phyloP scores from a whole-genome alignment of 2,113 vertebrate genomes.

The Seriola aureovittata region DNA sequence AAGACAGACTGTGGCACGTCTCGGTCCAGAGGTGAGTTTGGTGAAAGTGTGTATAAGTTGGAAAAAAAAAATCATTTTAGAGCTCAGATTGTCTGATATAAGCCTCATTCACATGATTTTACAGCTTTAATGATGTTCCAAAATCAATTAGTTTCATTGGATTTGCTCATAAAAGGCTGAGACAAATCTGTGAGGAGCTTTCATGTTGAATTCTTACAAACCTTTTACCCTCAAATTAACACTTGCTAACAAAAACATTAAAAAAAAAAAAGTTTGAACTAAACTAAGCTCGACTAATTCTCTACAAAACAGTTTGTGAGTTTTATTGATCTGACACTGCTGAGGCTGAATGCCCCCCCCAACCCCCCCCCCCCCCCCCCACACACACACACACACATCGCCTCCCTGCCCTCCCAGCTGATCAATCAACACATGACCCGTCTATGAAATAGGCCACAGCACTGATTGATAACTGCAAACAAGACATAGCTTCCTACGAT shows the following conservation, averaged over 20 bases:
- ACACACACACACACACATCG: no score
- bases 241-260: no score
- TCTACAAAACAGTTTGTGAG: constrained; percentile 22
- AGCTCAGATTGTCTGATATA: background rate
- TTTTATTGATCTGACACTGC: constrained; percentile 49
- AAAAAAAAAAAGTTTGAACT: no score
- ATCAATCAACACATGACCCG: constrained; percentile 53
- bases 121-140: background rate
- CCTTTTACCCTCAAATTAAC: background rate
- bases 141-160: background rate
- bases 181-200: no score
- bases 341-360: background rate
- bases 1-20: background rate
- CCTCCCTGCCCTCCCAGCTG: background rate
- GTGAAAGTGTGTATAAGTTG: background rate
- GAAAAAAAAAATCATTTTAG: background rate
- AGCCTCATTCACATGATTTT: background rate
- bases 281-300: background rate
- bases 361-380: background rate
- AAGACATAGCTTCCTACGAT: constrained; percentile 30
- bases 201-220: background rate
- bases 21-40: background rate
- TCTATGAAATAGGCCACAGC: constrained; percentile 61
- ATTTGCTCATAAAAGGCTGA: no score
- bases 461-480: constrained; percentile 60